A percentile compares a stretch with the other conserved stretches of the same genome.
Evolutionary conservation across 2,797 vertebrate genomes (phyloP).

Genomic region (Xiphorhynchus erythropygius): DNA sequence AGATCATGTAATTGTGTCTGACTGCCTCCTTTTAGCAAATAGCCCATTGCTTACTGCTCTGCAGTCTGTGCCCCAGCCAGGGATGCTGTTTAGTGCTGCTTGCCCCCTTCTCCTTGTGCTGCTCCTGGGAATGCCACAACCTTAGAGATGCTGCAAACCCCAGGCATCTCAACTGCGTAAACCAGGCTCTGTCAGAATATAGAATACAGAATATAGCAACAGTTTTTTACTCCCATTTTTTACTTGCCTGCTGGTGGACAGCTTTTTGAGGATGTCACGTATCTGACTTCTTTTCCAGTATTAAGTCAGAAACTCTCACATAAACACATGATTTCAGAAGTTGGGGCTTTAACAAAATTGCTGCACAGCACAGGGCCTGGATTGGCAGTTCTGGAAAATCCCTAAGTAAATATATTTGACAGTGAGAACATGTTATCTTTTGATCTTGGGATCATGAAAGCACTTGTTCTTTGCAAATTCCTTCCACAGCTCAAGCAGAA

Average conservation of each 20-base stretch:
- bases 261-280: not conserved
- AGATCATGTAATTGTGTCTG: not conserved
- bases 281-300: not conserved
- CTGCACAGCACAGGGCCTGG: not conserved
- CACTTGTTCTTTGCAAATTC: conserved; percentile 21
- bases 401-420: not conserved
- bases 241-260: not conserved
- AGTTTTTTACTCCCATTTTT: not conserved
- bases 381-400: not conserved
- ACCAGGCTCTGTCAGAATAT: too few relatives aligned
- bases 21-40: not conserved
- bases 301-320: not conserved
- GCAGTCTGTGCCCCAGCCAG: not conserved
- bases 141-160: not conserved
- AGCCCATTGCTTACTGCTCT: not conserved
- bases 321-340: not conserved
- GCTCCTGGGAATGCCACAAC: not conserved
- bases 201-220: not conserved
- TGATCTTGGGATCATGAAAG: conserved; percentile 25
- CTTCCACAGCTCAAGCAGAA: not conserved
- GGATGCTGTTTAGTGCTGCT: not conserved
- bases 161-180: not conserved
- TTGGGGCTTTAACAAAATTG: not conserved
- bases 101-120: not conserved
- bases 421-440: not conserved